Evolutionary conservation across 2,797 vertebrate genomes (phyloP), one percentile per base, ranked within the genome.

Genomic region (Apogon talboti): DNA sequence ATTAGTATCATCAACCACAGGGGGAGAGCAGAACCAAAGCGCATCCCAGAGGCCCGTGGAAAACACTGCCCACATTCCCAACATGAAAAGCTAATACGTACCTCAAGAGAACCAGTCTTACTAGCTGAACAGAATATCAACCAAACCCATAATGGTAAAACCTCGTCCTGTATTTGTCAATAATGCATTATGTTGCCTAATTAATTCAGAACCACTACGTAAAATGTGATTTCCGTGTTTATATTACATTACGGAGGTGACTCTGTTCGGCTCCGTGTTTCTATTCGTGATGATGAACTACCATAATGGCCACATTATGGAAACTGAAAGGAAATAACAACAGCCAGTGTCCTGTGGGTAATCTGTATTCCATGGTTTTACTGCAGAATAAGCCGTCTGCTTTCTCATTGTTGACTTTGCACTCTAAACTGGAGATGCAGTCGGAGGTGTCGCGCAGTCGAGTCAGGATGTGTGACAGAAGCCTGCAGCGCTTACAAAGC

Each of bases 401-500:
- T 78, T 82, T 59, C 61, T 61, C 15, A 1, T 33, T 81, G 82
- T 84, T 83, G 81, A 74, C 70, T 73, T 68, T 60, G 52, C 76
- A 59, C 64, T 78, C 75, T 66, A 67, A 76, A 74, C 78, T 69
- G 70, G 37, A 79, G 61, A 78, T 71, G 68, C 64, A 83, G 66
- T 68, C 33, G 46, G 59, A 82, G 60, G 66, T 66, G 71, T 80
- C 53, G 11, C 60, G 37, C 61, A 42, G 51, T 49, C 33, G 57
- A 71, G 81, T 80, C 74, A 64, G 64, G 45, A 65, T 53, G 64
- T 77, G 81, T 79, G 84, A 86, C 81, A 71, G 49, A 59, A 71
- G 70, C 68, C 75, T 87, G 85, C 74, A 73, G 72, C 71, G 76
- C 71, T 71, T 87, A 79, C 74, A 83, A 78, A 86, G 78, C 68